Conservation (phyloP, 2,888 invertebrate genomes). For the Linnaemya tessellans region DNA sequence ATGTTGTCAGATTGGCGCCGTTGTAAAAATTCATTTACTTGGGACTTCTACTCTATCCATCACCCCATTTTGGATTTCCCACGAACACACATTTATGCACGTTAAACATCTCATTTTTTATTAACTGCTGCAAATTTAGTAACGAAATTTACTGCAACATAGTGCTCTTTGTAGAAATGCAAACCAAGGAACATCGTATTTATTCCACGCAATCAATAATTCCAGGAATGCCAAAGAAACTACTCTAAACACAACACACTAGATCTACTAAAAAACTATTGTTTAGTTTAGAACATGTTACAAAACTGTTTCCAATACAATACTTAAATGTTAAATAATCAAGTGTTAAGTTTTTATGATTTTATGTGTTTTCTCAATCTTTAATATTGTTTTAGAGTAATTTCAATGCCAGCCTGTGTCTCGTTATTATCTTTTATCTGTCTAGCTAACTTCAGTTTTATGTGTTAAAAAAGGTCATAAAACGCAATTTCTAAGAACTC, state of each 20-base stretch:
- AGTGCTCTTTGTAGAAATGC: too few relatives aligned
- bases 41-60: too few relatives aligned
- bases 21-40: too few relatives aligned
- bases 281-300: background rate
- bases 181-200: background rate
- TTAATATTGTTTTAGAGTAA: background rate
- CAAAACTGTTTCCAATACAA: background rate
- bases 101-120: too few relatives aligned
- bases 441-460: conserved; percentile 2
- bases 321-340: background rate
- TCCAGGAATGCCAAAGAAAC: background rate
- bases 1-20: too few relatives aligned
- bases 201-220: background rate
- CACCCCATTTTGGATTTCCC: too few relatives aligned
- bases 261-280: background rate
- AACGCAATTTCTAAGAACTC: background rate
- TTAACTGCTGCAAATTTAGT: too few relatives aligned
- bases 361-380: background rate
- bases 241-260: background rate
- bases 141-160: too few relatives aligned
- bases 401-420: background rate
- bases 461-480: conserved; percentile 11
- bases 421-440: conserved; percentile 10
- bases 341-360: conserved; percentile 13
- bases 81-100: too few relatives aligned